Evolutionary conservation across 2,888 invertebrate species (phyloP).

Genomic region (Orgyia antiqua): DNA sequence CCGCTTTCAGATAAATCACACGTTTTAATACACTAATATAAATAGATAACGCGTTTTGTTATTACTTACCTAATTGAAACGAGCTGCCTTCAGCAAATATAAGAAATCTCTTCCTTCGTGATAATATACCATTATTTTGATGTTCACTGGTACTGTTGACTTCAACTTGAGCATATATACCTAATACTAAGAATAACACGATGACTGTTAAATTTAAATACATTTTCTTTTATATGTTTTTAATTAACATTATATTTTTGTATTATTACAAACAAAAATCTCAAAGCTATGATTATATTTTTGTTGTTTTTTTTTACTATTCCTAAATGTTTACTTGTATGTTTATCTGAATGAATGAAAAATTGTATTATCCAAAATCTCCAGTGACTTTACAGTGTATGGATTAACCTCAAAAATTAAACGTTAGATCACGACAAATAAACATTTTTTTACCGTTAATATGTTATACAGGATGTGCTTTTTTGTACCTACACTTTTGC

Average conservation of each 20-base stretch:
- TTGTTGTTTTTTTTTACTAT: background rate
- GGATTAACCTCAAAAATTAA: constrained; percentile 21
- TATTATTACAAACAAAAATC: too few relatives aligned
- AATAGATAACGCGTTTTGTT: too few relatives aligned
- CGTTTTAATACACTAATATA: too few relatives aligned
- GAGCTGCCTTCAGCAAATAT: constrained; percentile 80
- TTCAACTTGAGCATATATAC: constrained; percentile 9
- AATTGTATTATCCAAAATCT: constrained; percentile 8
- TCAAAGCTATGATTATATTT: background rate
- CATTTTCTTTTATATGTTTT: background rate
- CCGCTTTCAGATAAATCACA: too few relatives aligned
- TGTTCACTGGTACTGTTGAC: constrained; percentile 20
- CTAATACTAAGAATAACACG: background rate
- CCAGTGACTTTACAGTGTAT: constrained; percentile 18
- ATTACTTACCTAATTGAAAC: constrained; percentile 73
- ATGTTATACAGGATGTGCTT: constrained; percentile 34
- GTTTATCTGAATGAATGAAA: too few relatives aligned
- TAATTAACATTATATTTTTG: background rate
- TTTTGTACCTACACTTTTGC: too few relatives aligned
- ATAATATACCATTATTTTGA: constrained; percentile 46
- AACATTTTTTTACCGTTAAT: constrained; percentile 39
- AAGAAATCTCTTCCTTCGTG: constrained; percentile 75
- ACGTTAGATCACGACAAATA: constrained; percentile 51
- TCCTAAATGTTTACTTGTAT: background rate
- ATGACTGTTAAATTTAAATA: background rate